A percentile compares a stretch with the other conserved stretches of the same genome.
Evolutionary conservation across 2,797 vertebrate species (phyloP).

Genomic region (Rhynchotus rufescens): DNA sequence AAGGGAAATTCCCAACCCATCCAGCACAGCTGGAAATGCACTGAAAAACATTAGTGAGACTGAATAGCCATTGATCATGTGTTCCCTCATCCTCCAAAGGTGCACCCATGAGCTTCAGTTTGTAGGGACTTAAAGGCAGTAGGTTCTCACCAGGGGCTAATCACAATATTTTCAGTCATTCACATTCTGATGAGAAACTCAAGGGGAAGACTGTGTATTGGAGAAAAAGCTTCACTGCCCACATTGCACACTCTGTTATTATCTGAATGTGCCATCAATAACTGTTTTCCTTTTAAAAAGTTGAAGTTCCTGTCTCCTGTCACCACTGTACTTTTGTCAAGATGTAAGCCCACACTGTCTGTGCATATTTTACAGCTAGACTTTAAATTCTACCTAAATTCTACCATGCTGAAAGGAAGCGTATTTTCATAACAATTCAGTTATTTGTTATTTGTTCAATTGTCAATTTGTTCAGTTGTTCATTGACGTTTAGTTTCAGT

Average conservation of each 20-base stretch:
- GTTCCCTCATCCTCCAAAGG: background rate
- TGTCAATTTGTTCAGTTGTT: background rate
- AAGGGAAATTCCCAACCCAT: background rate
- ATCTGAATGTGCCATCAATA: background rate
- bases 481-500: background rate
- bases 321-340: slow-evolving; percentile 1
- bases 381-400: slow-evolving; percentile 11
- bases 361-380: background rate
- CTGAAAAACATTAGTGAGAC: background rate
- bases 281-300: background rate
- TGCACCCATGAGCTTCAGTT: background rate
- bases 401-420: background rate
- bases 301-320: slow-evolving; percentile 1
- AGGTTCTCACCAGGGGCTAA: background rate
- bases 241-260: background rate
- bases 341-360: slow-evolving; percentile 2
- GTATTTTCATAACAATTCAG: background rate
- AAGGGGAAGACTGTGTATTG: background rate
- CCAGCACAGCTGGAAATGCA: background rate
- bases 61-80: background rate
- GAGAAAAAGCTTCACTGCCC: background rate
- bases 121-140: background rate
- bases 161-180: background rate
- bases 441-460: background rate
- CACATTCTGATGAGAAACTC: background rate